Percentiles rank a stretch among this genome's conserved stretches.
Evolutionary conservation across 2,888 invertebrate species (phyloP).

Genomic region (Athrips mouffetella): DNA sequence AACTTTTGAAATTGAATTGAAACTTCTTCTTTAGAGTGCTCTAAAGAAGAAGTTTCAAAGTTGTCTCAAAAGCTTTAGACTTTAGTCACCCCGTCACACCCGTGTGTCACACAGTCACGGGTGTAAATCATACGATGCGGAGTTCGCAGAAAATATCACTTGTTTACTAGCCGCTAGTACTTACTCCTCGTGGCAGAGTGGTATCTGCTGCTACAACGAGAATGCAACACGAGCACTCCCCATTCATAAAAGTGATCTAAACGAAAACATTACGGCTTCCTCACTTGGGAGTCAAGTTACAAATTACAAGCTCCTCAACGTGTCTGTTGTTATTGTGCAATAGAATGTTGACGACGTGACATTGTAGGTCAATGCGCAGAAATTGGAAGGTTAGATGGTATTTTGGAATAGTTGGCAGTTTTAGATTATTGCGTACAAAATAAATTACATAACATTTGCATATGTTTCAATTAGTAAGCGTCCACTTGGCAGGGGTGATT

Average conservation of each 20-base stretch:
- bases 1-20: too few species aligned
- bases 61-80: too few species aligned
- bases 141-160: neutral
- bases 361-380: constrained; percentile 10
- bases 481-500: too few species aligned
- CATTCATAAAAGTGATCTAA: constrained; percentile 54
- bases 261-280: constrained; percentile 25
- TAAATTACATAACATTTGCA: neutral
- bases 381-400: neutral
- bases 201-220: constrained; percentile 27
- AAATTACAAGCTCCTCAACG: constrained; percentile 31
- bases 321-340: constrained; percentile 27
- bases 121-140: neutral
- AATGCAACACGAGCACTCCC: constrained; percentile 49
- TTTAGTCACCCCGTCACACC: too few species aligned
- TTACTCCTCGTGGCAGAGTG: too few species aligned
- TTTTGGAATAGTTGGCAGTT: too few species aligned
- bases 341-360: constrained; percentile 22
- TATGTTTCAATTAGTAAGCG: too few species aligned
- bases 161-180: constrained; percentile 35
- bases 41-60: too few species aligned
- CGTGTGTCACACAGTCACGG: neutral
- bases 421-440: too few species aligned
- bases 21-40: too few species aligned
- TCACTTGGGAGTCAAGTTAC: constrained; percentile 35